A percentile compares a stretch with the other conserved stretches of the same genome.
Conservation (phyloP, 1,140 invertebrate species). For the Amyelois transitella region DNA sequence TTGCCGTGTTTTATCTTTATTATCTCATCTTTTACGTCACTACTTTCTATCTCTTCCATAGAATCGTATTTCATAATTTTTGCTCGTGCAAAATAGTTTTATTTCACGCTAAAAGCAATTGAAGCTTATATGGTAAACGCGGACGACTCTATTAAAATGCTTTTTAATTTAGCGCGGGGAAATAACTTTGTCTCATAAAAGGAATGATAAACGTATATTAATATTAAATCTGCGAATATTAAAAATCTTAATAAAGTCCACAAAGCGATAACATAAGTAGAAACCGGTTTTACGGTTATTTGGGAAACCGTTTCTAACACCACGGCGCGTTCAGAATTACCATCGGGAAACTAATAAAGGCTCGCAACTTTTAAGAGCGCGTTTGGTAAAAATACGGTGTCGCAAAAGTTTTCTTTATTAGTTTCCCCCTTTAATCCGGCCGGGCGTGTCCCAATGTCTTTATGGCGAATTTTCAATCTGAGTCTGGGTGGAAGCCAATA, state of each 20-base stretch:
- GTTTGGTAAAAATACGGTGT: slow-evolving; percentile 71
- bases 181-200: slow-evolving; percentile 7
- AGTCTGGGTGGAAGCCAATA: slow-evolving; percentile 70
- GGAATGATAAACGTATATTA: slow-evolving; percentile 4
- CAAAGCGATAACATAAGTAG: slow-evolving; percentile 27
- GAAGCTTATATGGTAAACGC: slow-evolving; percentile 14
- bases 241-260: slow-evolving; percentile 45
- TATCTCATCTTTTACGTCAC: slow-evolving; percentile 42
- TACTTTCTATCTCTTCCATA: slow-evolving; percentile 23
- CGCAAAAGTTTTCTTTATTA: slow-evolving; percentile 73
- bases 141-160: slow-evolving; percentile 22
- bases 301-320: slow-evolving; percentile 36
- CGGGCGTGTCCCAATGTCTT: slow-evolving; percentile 72
- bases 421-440: slow-evolving; percentile 68
- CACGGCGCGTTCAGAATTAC: slow-evolving; percentile 48
- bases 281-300: slow-evolving; percentile 34
- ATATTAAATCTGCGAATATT: slow-evolving; percentile 25
- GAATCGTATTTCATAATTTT: slow-evolving; percentile 35
- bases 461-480: slow-evolving; percentile 73
- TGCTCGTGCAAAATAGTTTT: slow-evolving; percentile 26
- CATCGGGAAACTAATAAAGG: slow-evolving; percentile 57
- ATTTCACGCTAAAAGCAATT: slow-evolving; percentile 32
- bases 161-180: slow-evolving; percentile 8
- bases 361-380: slow-evolving; percentile 63
- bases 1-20: slow-evolving; percentile 59